Base-by-base conservation (phyloP, 2,797 vertebrate species). In the Pygocentrus nattereri region DNA sequence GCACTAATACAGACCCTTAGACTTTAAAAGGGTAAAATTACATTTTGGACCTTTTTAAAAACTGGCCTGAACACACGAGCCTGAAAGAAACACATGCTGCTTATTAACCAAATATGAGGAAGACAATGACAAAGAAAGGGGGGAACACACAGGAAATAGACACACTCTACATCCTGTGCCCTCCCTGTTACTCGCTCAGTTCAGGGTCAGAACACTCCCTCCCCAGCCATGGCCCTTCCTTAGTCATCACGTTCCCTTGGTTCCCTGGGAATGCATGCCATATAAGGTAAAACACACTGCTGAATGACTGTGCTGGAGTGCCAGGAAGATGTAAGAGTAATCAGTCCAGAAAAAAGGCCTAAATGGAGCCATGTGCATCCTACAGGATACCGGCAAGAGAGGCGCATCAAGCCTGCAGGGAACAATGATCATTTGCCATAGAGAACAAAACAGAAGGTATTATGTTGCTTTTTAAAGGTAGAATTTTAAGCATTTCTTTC, bases 221-320 rank as follows among this genome's bases (percentile, higher is more conserved):
- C 77, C 76, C 52, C 69, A 84, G 90, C 91, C 90, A 88, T 92
- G 87, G 95, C 94, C 89, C 91, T 94, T 94, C 94, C 94, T 90
- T 92, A 91, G 92, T 94, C 93, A 91, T 91, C 90, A 90, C 87
- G 93, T 95, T 96, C 93, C 89, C 67, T 86, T 5, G 34, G 87
- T 88, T 89, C 89, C 88, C 89, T 86, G 79, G 85, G 89, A 83
- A 92, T 72, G 61, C 85, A 85, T 30, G 79, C 95, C 95, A 95
- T 96, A 95, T 96, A 95, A 94, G 95, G 95, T 93, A 93, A 97
- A 95, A 95, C 89, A 89, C 90, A 90, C 91, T 88, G 88, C 93
- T 84, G 87, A 93, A 92, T 93, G 92, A 92, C 92, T 94, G 94
- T 89, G 93, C 92, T 88, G 85, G 87, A 93, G 88, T 88, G 93